These are phyloP conservation scores for Baryphthengus martii DNA, from an alignment of 2,113 vertebrate species.

Conservation along the genomic window DNA sequence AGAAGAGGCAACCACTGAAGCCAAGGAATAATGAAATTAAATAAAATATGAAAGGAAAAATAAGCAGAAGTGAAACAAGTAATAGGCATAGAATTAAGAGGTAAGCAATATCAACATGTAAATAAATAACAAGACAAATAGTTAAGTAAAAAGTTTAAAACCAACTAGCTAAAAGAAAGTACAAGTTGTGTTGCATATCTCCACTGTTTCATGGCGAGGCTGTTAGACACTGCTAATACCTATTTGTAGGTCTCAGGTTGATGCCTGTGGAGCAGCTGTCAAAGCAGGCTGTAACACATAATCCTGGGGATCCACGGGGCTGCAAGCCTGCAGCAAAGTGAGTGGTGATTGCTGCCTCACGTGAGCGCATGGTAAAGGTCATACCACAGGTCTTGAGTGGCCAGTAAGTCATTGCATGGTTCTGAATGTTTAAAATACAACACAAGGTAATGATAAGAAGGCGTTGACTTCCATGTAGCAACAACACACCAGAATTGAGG, in stretches of 20 bases:
- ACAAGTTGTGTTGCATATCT: fast-evolving
- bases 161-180: not conserved
- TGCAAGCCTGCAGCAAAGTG: not conserved
- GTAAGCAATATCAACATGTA: not conserved
- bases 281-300: not conserved
- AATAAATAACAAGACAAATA: not conserved
- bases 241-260: not conserved
- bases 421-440: not conserved
- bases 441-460: not conserved
- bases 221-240: not conserved
- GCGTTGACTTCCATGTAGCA: not conserved
- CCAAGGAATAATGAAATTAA: not conserved
- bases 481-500: fast-evolving
- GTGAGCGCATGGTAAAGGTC: not conserved
- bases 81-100: not conserved
- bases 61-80: not conserved
- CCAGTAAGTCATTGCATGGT: too few relatives aligned
- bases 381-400: not conserved
- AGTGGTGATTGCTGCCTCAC: not conserved
- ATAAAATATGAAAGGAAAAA: not conserved
- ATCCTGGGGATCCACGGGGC: not conserved
- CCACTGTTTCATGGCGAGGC: not conserved
- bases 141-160: not conserved
- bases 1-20: not conserved
- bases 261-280: not conserved